Evolutionary conservation across 2,888 invertebrate genomes (phyloP).

Genomic region (Pachliopta kotzebuea): DNA sequence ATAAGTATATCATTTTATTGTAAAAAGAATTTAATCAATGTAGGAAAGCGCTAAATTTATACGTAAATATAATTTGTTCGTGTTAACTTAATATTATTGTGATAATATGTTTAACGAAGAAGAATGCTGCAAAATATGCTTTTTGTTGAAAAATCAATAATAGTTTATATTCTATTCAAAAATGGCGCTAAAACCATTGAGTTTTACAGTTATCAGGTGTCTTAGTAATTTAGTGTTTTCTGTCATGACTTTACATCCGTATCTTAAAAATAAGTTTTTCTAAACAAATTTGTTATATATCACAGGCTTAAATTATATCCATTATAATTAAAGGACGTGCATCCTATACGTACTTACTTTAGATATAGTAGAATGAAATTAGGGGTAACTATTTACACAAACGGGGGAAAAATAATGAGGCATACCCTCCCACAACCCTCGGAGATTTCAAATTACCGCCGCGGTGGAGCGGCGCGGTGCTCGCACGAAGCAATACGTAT

Average conservation of each 20-base stretch:
- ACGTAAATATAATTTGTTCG: background rate
- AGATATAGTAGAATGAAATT: slow-evolving; percentile 69
- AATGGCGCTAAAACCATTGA: background rate
- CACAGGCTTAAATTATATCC: slow-evolving; percentile 79
- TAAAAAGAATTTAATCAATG: background rate
- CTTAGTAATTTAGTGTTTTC: slow-evolving; percentile 22
- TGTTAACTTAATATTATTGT: background rate
- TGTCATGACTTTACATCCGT: slow-evolving; percentile 49
- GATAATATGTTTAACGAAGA: background rate
- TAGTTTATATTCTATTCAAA: background rate
- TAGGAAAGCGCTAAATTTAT: background rate
- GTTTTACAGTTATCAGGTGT: slow-evolving; percentile 9
- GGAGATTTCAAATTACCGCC: slow-evolving; percentile 74
- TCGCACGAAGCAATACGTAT: slow-evolving; percentile 50
- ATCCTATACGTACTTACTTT: slow-evolving; percentile 72
- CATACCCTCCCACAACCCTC: slow-evolving; percentile 78
- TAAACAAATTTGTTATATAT: slow-evolving; percentile 75
- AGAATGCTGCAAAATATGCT: background rate
- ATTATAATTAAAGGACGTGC: slow-evolving; percentile 75
- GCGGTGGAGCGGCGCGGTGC: slow-evolving; percentile 45
- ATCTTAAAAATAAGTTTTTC: slow-evolving; percentile 61
- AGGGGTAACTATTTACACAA: slow-evolving; percentile 78
- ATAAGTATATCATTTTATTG: too few relatives aligned
- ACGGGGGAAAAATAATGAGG: slow-evolving; percentile 80
- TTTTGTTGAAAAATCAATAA: background rate